Evolutionary conservation across 1,140 invertebrate genomes (phyloP), one percentile per base, ranked within the genome.

Genomic region (Atta colombica): DNA sequence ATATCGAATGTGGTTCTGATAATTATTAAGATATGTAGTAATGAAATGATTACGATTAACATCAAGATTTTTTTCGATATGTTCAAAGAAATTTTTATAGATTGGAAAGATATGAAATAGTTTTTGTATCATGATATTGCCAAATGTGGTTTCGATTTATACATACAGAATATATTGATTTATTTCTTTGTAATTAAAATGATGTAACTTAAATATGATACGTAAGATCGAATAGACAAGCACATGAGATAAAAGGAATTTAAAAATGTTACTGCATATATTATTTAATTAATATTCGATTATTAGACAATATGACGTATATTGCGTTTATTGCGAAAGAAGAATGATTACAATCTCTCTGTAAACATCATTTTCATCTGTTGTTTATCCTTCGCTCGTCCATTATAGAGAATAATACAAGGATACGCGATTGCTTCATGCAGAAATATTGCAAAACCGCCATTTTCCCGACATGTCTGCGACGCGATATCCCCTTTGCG

Each of bases 341-440:
- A 12, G 25, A 61, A 51, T 58, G 80, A 84, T 84, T 84, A 28
- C 80, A n/a, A 84, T 84, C 69, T 74, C 31, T 84, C 69, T 12
- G 69, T 84, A 84, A 84, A 84, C 71, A 84, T 84, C 55, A 49
- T 84, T 84, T 84, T 84, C 58, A 84, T 63, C 69, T 39, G 55
- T 84, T 84, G 80, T 75, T 61, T 84, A 84, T 75, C 80, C 80
- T 84, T 82, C 68, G 68, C 39, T 51, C 58, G 39, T 63, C 66
- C 68, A 63, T 74, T 84, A 75, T n/a, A 14, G 28, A 14, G 80
- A 84, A 84, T 84, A 84, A 84, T 84, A 84, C 80, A 84, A 84
- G 80, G 80, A 84, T 74, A 84, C 55, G 39, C 25, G 69, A 28
- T 84, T 74, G 69, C 80, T 60, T 84, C 80, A 63, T 45, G 21